A percentile compares a stretch with the other conserved stretches of the same genome.
Conservation (phyloP, 2,113 vertebrate genomes). For the Cynoglossus semilaevis region DNA sequence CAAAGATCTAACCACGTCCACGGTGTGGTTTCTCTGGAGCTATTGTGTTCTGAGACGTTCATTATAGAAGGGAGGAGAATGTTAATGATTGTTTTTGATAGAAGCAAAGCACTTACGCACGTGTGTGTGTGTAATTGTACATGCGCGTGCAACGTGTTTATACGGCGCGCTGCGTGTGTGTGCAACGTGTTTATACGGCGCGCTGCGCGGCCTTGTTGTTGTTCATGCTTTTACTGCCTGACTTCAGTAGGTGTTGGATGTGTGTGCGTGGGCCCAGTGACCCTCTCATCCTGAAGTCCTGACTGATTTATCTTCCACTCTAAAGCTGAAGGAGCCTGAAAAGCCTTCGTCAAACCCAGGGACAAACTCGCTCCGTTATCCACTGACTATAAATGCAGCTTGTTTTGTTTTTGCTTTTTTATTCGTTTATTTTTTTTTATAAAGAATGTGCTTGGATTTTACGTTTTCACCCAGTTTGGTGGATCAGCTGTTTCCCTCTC, state of each 20-base stretch:
- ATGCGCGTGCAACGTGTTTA: constrained; percentile 44
- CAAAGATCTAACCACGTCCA: constrained; percentile 35
- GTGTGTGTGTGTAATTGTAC: constrained; percentile 15
- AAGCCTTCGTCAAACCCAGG: constrained; percentile 1
- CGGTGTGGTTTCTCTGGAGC: constrained; percentile 22
- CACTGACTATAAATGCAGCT: neutral
- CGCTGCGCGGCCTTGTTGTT: constrained; percentile 34
- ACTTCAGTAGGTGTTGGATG: constrained; percentile 60
- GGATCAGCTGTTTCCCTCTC: too few species aligned
- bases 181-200: constrained; percentile 46
- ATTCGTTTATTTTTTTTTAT: too few species aligned
- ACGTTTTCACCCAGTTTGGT: too few species aligned
- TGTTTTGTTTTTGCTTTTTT: too few species aligned
- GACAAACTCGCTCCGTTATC: neutral
- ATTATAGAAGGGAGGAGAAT: neutral
- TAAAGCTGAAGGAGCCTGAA: constrained; percentile 54
- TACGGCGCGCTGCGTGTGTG: constrained; percentile 23
- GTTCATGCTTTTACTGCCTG: constrained; percentile 47
- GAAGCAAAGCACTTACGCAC: neutral
- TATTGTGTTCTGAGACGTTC: constrained; percentile 24
- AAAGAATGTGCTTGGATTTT: too few species aligned
- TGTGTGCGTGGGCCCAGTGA: constrained; percentile 46
- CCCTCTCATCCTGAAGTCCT: constrained; percentile 32
- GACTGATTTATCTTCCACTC: constrained; percentile 42
- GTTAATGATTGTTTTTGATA: constrained; percentile 36